These are phyloP conservation scores for Aspidapion aeneum DNA, from an alignment of 2,888 invertebrate species.

Conservation along the genomic window DNA sequence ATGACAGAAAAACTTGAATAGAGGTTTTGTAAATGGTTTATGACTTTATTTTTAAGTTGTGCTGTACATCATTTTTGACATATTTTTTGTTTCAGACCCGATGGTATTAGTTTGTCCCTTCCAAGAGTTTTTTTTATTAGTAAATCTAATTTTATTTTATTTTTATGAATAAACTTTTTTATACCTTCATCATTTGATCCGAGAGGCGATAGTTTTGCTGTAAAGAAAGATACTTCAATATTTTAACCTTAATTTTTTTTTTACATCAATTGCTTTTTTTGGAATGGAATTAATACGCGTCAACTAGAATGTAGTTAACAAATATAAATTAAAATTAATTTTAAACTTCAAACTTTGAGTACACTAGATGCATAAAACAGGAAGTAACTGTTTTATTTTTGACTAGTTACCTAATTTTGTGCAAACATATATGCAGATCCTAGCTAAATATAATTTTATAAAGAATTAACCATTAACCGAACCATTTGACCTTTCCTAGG, in stretches of 20 bases:
- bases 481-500: too few species aligned
- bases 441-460: too few species aligned
- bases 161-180: conserved; percentile 1
- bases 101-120: neutral
- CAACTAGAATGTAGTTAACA: too few species aligned
- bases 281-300: too few species aligned
- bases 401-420: too few species aligned
- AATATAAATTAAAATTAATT: neutral
- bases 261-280: too few species aligned
- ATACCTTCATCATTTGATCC: conserved; percentile 29
- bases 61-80: neutral
- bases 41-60: neutral
- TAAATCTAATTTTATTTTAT: neutral
- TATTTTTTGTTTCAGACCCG: too few species aligned
- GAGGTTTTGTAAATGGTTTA: neutral
- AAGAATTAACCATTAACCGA: too few species aligned
- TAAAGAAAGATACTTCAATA: conserved; percentile 21
- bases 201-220: conserved; percentile 27
- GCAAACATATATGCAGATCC: too few species aligned
- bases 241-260: neutral
- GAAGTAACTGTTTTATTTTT: neutral
- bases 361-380: neutral
- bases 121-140: neutral
- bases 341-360: neutral
- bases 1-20: too few species aligned